Percentiles rank a stretch among this genome's conserved stretches.
Evolutionary conservation across 2,113 vertebrate genomes (phyloP).

Genomic region (Lepus americanus): DNA sequence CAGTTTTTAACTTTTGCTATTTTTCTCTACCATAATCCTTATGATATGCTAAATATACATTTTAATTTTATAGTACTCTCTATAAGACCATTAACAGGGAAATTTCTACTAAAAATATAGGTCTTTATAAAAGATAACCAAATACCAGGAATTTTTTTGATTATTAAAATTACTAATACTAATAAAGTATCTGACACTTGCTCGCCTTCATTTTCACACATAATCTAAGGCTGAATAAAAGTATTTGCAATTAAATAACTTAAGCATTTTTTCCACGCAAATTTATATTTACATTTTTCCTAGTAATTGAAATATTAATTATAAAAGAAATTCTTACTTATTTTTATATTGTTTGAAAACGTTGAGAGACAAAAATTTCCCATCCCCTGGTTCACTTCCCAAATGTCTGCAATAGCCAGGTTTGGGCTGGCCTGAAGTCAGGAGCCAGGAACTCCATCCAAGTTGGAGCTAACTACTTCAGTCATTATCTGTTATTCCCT

Average conservation of each 20-base stretch:
- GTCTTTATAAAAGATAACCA: slow-evolving; percentile 32
- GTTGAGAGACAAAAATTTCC: too few relatives aligned
- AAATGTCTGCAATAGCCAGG: too few relatives aligned
- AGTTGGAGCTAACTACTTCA: too few relatives aligned
- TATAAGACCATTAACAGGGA: slow-evolving; percentile 47
- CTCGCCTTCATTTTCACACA: neutral
- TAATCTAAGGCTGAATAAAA: neutral
- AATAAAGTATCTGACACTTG: neutral
- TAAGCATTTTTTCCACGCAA: neutral
- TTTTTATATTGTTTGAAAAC: neutral
- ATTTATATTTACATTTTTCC: neutral
- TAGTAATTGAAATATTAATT: neutral
- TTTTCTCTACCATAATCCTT: neutral
- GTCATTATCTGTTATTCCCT: too few relatives aligned
- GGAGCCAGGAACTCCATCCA: too few relatives aligned
- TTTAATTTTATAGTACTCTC: slow-evolving; percentile 43
- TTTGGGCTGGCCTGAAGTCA: too few relatives aligned
- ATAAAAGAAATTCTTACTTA: too few relatives aligned
- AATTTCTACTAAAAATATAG: slow-evolving; percentile 11
- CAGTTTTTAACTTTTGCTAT: slow-evolving; percentile 30
- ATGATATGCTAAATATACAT: neutral
- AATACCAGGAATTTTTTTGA: neutral
- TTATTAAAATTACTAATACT: slow-evolving; percentile 18
- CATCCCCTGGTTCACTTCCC: too few relatives aligned
- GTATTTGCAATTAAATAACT: slow-evolving; percentile 14